Conservation (phyloP, 2,888 invertebrate genomes). For the Ophonus ardosiacus region DNA sequence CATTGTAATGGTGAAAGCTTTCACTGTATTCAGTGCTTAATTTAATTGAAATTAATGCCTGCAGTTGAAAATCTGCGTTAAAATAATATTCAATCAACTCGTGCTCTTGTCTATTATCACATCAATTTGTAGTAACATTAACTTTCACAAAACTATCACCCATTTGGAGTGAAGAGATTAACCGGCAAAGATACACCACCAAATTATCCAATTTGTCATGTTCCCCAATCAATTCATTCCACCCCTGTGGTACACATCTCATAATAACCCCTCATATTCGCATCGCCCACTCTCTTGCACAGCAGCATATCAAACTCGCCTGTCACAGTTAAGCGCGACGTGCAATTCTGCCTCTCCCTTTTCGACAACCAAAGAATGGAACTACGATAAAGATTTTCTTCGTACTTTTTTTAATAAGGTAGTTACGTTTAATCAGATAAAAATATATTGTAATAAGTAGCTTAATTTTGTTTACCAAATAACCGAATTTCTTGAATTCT, state of each 20-base stretch:
- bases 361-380: background rate
- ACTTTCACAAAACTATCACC: slow-evolving; percentile 23
- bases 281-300: background rate
- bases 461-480: too few species aligned
- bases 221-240: slow-evolving; percentile 32
- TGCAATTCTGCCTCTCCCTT: background rate
- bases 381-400: too few species aligned
- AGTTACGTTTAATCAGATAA: too few species aligned
- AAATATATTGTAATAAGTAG: too few species aligned
- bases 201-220: slow-evolving; percentile 38
- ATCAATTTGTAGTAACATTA: background rate
- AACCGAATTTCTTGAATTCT: too few species aligned
- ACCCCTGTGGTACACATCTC: slow-evolving; percentile 25
- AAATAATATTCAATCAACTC: background rate
- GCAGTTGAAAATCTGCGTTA: background rate
- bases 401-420: too few species aligned
- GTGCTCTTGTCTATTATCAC: slow-evolving; percentile 1
- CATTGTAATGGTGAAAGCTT: too few species aligned
- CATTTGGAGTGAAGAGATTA: slow-evolving; percentile 12
- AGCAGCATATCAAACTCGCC: slow-evolving; percentile 5
- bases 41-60: background rate
- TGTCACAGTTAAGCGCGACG: background rate
- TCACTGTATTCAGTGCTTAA: background rate
- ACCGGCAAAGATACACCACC: slow-evolving; percentile 26
- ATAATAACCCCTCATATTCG: background rate